phyloP scores from a whole-genome alignment of 2,113 vertebrate genomes.

The Nicator chloris region DNA sequence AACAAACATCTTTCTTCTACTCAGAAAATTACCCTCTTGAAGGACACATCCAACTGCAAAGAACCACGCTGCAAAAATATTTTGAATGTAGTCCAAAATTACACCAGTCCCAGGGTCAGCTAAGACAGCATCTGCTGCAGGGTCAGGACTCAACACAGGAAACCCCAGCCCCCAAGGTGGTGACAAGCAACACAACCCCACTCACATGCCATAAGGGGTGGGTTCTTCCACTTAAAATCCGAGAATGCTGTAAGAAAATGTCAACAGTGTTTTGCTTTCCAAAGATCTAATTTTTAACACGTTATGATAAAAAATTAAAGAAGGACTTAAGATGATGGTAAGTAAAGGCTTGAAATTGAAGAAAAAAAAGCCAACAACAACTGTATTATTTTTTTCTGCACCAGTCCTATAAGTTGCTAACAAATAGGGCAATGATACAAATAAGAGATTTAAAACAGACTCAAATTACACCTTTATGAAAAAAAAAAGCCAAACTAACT shows the following conservation, averaged over 20 bases:
- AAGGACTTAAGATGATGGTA: rapidly evolving
- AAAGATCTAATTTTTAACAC: rapidly evolving
- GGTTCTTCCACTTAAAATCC: neutral
- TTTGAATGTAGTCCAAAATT: neutral
- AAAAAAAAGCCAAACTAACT: neutral
- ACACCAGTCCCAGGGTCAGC: neutral
- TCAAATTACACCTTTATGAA: rapidly evolving
- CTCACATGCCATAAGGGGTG: rapidly evolving
- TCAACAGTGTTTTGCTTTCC: rapidly evolving
- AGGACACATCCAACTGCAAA: neutral
- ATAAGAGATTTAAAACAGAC: rapidly evolving
- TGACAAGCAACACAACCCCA: rapidly evolving
- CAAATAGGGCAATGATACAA: rapidly evolving
- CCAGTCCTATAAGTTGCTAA: neutral
- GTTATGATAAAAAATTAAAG: rapidly evolving
- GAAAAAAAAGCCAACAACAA: neutral
- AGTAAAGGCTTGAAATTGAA: neutral
- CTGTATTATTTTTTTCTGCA: neutral
- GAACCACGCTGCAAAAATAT: neutral
- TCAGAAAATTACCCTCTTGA: neutral
- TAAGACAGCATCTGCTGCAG: neutral
- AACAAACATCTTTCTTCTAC: neutral
- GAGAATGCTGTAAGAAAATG: rapidly evolving
- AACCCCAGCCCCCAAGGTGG: rapidly evolving
- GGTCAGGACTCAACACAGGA: neutral